Base-by-base conservation (phyloP, 2,113 vertebrate species). In the Tragelaphus scriptus region DNA sequence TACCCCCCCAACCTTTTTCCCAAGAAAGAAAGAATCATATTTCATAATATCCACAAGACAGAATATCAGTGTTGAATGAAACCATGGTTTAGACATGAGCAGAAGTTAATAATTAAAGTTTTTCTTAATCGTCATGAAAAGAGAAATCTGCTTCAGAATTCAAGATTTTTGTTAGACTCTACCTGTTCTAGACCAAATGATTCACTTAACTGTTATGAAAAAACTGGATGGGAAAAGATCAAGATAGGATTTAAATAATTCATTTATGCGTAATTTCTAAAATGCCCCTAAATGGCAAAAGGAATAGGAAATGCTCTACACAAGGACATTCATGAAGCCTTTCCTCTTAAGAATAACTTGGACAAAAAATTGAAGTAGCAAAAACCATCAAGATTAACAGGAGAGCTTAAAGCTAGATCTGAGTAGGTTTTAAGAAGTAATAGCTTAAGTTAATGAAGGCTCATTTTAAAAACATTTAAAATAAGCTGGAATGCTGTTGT, bases 151-250 rank as follows among this genome's bases (percentile, higher is more conserved):
- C 32, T 95, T 79, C 32, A 80, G 80, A 44, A 95, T 80, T 80
- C 51, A 68, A 58, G 65, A 93, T 49, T 90, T 68, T 80, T 85
- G 40, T 80, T 89, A 80, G 79, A 80, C 49, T 88, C 47, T 49
- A 63, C 28, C 47, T 89, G 21, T 85, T 59, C 40, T 40, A 92
- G 26, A 68, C 51, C 77, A 91, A 79, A 19, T 68, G 16, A 63
- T 23, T 85, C 40, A 68, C n/a, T 97, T 58, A 85, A 94, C 23
- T 81, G 19, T 81, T 95, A n/a, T 90, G 65, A 58, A 92, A 92
- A 32, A 92, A 65, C 14, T 89, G 44, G 51, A 85, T 23, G 32
- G 49, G 47, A 84, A 75, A 89, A 58, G 40, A 75, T 16, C 81
- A 80, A 87, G 40, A 61, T 6, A 94, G 30, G 30, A 75, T 25